phyloP scores from a whole-genome alignment of 2,113 vertebrate genomes.

The Urocynchramus pylzowi region DNA sequence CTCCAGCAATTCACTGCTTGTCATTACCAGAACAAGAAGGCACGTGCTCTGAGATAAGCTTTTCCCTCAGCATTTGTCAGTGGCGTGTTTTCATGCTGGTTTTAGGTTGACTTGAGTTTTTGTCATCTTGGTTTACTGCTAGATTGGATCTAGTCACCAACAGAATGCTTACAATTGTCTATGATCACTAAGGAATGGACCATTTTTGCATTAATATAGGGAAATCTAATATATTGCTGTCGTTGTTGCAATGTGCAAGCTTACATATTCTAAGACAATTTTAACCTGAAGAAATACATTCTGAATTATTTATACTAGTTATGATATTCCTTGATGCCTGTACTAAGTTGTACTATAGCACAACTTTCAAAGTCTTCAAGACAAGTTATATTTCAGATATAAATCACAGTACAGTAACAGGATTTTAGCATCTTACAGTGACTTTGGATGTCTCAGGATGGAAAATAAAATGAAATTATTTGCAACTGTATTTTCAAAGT shows the following conservation, averaged over 20 bases:
- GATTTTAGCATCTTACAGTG: background rate
- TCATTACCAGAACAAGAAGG: background rate
- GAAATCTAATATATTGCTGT: background rate
- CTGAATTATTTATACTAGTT: background rate
- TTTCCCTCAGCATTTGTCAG: background rate
- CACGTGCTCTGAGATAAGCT: background rate
- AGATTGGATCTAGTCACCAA: background rate
- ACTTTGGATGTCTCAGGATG: background rate
- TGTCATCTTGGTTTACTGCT: background rate
- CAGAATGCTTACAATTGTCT: accelerated
- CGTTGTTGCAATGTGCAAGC: background rate
- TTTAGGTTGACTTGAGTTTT: background rate
- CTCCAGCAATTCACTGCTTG: accelerated
- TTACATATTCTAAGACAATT: background rate
- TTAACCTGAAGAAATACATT: background rate
- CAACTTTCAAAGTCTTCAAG: background rate
- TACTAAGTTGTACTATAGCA: background rate
- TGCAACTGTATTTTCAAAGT: background rate
- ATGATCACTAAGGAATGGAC: background rate
- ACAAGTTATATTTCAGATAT: background rate
- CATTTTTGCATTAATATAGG: background rate
- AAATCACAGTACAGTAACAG: background rate
- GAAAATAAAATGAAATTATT: background rate
- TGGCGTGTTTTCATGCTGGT: background rate
- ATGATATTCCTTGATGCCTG: background rate